Percentiles rank a stretch among this genome's conserved stretches.
Evolutionary conservation across 1,140 invertebrate species (phyloP).

Genomic region (Hyles euphorbiae): DNA sequence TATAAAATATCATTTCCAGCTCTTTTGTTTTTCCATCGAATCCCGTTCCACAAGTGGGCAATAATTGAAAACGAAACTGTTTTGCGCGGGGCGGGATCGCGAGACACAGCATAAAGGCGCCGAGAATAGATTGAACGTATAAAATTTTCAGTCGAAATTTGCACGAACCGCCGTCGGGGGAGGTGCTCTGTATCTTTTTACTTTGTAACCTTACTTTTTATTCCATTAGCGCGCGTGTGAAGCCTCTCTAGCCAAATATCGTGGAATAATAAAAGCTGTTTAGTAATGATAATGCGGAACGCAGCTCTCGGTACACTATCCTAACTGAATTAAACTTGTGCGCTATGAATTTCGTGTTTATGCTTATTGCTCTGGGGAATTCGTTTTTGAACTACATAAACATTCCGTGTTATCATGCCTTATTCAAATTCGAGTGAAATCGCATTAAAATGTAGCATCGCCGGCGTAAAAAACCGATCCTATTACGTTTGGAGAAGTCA

Average conservation of each 20-base stretch:
- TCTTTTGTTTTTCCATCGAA: slow-evolving; percentile 68
- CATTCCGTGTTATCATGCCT: slow-evolving; percentile 7
- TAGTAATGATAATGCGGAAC: slow-evolving; percentile 70
- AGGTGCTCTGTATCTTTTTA: slow-evolving; percentile 71
- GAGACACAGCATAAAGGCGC: slow-evolving; percentile 71
- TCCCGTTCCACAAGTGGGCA: slow-evolving; percentile 73
- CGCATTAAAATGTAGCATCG: neutral
- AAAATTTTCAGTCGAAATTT: slow-evolving; percentile 75
- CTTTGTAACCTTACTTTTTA: slow-evolving; percentile 75
- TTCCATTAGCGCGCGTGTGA: slow-evolving; percentile 71
- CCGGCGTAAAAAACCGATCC: slow-evolving; percentile 43
- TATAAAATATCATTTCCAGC: slow-evolving; percentile 73
- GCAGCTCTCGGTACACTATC: slow-evolving; percentile 46
- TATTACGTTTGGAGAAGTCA: slow-evolving; percentile 52
- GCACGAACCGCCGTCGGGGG: slow-evolving; percentile 63
- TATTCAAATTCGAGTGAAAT: neutral
- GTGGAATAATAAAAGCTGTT: slow-evolving; percentile 73
- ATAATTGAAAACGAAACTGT: slow-evolving; percentile 74
- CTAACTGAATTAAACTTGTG: slow-evolving; percentile 66
- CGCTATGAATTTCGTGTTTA: slow-evolving; percentile 51
- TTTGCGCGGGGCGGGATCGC: slow-evolving; percentile 58
- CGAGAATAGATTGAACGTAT: slow-evolving; percentile 73
- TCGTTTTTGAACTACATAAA: slow-evolving; percentile 33
- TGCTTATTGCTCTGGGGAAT: slow-evolving; percentile 45
- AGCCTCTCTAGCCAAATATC: slow-evolving; percentile 70